Conservation (phyloP, 1,140 invertebrate species). For the Ceratosolen solmsi region DNA sequence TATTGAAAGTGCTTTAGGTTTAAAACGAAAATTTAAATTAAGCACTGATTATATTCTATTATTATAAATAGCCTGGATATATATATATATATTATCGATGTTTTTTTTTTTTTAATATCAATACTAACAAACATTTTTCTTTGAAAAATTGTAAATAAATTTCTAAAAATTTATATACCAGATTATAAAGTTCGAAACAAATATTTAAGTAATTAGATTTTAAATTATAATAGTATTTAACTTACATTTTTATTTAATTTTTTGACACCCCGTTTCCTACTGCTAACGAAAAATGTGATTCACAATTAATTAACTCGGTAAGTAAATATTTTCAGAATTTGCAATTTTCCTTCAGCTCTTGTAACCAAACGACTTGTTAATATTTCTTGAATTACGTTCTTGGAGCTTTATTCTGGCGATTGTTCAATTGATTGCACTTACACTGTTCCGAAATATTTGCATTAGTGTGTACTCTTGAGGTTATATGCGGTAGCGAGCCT, state of each 20-base stretch:
- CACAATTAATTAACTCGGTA: not conserved
- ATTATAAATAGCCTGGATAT: constrained; percentile 11
- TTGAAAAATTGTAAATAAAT: constrained; percentile 16
- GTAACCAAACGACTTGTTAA: not conserved
- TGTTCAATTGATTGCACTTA: constrained; percentile 67
- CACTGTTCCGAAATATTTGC: constrained; percentile 66
- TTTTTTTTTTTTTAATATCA: constrained; percentile 4
- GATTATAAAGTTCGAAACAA: not conserved
- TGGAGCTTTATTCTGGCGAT: constrained; percentile 62
- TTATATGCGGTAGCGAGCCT: constrained; percentile 71
- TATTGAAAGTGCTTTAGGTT: not conserved
- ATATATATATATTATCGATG: constrained; percentile 15
- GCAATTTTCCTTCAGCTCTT: not conserved
- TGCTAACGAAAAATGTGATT: not conserved
- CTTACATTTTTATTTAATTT: not conserved
- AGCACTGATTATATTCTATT: not conserved
- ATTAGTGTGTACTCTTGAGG: constrained; percentile 69
- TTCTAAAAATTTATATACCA: not conserved
- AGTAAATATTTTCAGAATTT: not conserved
- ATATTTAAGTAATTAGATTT: not conserved
- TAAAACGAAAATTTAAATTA: not conserved
- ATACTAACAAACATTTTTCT: constrained; percentile 8
- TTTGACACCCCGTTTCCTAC: not conserved
- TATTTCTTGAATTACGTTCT: constrained; percentile 58
- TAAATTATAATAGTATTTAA: not conserved